Evolutionary conservation across 2,888 invertebrate species (phyloP), one percentile per base, ranked within the genome.

Genomic region (Hemithea aestivaria): DNA sequence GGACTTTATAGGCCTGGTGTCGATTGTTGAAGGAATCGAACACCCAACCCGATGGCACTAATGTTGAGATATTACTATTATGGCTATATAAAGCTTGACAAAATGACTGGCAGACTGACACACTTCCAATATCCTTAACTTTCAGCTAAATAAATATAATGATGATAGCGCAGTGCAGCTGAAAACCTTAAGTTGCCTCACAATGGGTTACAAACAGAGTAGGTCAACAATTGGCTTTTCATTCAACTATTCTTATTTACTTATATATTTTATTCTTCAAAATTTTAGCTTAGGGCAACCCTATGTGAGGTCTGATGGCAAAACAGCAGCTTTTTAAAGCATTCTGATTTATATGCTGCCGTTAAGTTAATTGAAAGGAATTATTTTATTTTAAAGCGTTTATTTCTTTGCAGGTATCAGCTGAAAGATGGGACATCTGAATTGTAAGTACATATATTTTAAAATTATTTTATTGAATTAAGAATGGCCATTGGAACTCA

Each of bases 151-250:
- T 23, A 12, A 27, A 7, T 27, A 10, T 16, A 38, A 69, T 84
- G 85, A 85, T 85, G 85, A 79, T 44, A 82, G 51, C 66, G 85
- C 84, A 85, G 85, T 85, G 85, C 85, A 85, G 63, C 85, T 73
- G 85, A 85, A 72, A 69, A 74, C 73, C 67, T 55, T 68, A 61
- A 56, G 79, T 78, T 73, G 68, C 51, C 73, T 76, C 73, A 65
- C 73, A 67, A 68, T 48, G 37, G 64, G 68, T 40, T 48, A 27
- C 34, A 21, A 27, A 35, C 32, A 74, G 66, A 56, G 1, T 81
- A 81, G 81, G 77, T 66, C 46, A 26, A 8, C 39, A 29, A 52
- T 53, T 48, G 35, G 45, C 40, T 39, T 40, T 43, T 36, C 31
- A 43, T 49, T 16, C 16, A 33, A 12, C 38, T 40, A 36, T 24